Conservation (phyloP, 2,888 invertebrate genomes). For the Cenopis cana region DNA sequence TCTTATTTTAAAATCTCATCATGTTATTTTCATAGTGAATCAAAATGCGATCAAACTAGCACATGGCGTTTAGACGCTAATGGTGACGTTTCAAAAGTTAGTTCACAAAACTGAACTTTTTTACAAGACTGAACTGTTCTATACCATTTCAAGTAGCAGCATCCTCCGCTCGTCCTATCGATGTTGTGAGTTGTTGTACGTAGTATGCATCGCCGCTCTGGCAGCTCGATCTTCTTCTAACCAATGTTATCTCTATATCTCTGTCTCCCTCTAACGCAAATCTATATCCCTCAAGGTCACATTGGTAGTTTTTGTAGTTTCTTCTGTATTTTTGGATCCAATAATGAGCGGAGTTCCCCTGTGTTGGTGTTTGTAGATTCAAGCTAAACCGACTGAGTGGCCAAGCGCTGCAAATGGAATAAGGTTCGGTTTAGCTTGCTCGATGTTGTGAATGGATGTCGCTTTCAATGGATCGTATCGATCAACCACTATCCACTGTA, state of each 20-base stretch:
- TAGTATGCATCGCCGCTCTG: constrained; percentile 81
- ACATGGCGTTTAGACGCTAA: background rate
- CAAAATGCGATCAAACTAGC: background rate
- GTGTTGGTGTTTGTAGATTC: constrained; percentile 75
- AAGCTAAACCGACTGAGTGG: constrained; percentile 65
- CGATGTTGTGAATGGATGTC: constrained; percentile 83
- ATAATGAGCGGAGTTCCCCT: constrained; percentile 77
- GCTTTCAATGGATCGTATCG: constrained; percentile 83
- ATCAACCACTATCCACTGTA: constrained; percentile 77
- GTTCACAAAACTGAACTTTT: background rate
- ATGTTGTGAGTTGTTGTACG: constrained; percentile 82
- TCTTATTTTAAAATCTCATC: background rate
- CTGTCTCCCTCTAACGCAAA: constrained; percentile 77
- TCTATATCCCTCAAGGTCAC: constrained; percentile 76
- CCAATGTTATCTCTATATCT: constrained; percentile 74
- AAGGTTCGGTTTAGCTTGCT: constrained; percentile 72
- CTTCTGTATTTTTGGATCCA: constrained; percentile 78
- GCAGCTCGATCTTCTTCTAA: constrained; percentile 76
- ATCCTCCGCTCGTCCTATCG: constrained; percentile 79
- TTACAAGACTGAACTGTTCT: constrained; percentile 56
- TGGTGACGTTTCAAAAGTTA: background rate
- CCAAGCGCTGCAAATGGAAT: background rate
- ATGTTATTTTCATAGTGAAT: background rate
- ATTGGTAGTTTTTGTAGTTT: constrained; percentile 82
- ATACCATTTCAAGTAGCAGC: constrained; percentile 80